Conservation (phyloP, 2,888 invertebrate genomes). For the Dryobota labecula region DNA sequence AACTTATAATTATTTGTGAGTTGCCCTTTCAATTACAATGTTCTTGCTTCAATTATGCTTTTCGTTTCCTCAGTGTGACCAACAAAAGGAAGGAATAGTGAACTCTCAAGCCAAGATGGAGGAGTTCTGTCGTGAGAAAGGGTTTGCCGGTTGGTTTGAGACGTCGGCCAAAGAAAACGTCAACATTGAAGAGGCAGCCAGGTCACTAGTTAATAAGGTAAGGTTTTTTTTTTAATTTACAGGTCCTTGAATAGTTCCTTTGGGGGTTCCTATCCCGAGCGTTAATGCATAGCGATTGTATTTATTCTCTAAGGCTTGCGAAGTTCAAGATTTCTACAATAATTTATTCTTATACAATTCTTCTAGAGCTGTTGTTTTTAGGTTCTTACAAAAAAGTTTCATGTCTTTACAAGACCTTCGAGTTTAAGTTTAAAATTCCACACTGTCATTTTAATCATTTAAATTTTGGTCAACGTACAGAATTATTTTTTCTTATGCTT, state of each 20-base stretch:
- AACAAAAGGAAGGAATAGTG: slow-evolving; percentile 97
- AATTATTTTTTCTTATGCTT: neutral
- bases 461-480: neutral
- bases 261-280: neutral
- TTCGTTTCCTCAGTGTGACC: slow-evolving; percentile 93
- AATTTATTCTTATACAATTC: neutral
- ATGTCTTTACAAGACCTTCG: neutral
- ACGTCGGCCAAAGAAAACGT: slow-evolving; percentile 99
- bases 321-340: neutral
- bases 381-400: neutral
- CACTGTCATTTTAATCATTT: neutral
- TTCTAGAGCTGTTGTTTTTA: too few relatives aligned
- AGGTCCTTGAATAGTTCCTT: slow-evolving; percentile 9
- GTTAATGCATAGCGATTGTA: neutral
- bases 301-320: neutral
- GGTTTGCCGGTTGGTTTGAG: slow-evolving; percentile 98
- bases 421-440: neutral
- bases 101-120: slow-evolving; percentile 96
- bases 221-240: slow-evolving; percentile 44
- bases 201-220: slow-evolving; percentile 97
- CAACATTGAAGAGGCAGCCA: slow-evolving; percentile 98
- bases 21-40: neutral
- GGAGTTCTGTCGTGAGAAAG: slow-evolving; percentile 97
- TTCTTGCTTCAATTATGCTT: neutral
- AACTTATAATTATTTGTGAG: neutral